phyloP scores from a whole-genome alignment of 2,113 vertebrate genomes.

The Myiozetetes cayanensis region DNA sequence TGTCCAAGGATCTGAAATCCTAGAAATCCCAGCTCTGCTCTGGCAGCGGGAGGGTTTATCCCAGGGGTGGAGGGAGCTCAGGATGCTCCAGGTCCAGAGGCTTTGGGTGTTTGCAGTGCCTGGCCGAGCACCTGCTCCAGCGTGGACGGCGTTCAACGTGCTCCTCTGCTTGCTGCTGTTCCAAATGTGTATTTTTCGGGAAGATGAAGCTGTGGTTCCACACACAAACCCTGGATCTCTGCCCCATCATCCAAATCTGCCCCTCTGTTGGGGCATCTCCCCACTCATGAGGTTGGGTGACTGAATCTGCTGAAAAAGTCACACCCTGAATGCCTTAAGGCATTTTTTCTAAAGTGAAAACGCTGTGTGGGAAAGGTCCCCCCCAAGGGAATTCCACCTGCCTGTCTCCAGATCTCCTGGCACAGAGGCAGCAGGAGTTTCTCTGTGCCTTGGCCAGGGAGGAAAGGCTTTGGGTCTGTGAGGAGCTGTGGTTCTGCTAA shows the following conservation, averaged over 20 bases:
- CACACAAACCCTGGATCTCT: not conserved
- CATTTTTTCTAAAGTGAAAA: not conserved
- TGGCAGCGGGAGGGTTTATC: fast-evolving
- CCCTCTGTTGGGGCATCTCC: not conserved
- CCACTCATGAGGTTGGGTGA: not conserved
- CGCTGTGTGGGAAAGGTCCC: fast-evolving
- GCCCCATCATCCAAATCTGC: not conserved
- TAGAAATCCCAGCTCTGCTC: constrained; percentile 33
- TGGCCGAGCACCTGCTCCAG: not conserved
- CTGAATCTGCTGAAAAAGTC: not conserved
- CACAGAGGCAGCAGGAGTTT: not conserved
- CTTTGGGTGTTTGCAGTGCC: not conserved
- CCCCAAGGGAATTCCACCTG: not conserved
- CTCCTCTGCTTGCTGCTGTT: not conserved
- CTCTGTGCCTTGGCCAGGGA: not conserved
- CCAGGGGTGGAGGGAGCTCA: not conserved
- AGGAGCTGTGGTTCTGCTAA: not conserved
- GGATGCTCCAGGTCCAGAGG: not conserved
- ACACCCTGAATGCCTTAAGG: not conserved
- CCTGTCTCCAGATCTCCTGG: not conserved
- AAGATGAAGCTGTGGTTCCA: not conserved
- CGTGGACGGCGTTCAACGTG: fast-evolving
- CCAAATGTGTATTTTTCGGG: not conserved
- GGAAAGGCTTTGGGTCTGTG: not conserved
- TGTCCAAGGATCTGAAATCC: constrained; percentile 33